These are phyloP conservation scores for Euwallacea similis DNA, from an alignment of 1,140 invertebrate genomes.

Conservation along the genomic window DNA sequence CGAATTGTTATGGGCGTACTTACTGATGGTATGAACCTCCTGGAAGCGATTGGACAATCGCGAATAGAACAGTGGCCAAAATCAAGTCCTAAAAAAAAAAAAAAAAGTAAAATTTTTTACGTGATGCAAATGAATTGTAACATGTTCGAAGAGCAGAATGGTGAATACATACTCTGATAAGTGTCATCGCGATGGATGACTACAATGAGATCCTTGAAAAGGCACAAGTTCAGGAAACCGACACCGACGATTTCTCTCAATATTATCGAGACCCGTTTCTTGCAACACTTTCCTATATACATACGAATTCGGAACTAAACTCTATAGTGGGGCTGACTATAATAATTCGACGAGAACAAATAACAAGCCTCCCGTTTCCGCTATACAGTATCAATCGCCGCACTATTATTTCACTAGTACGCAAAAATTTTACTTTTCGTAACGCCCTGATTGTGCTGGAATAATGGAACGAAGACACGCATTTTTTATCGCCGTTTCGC, in stretches of 20 bases:
- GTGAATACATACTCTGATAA: conserved; percentile 16
- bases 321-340: conserved; percentile 22
- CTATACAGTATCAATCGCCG: too few relatives aligned
- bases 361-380: too few relatives aligned
- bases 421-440: too few relatives aligned
- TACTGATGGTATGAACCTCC: conserved; percentile 24
- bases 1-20: not conserved
- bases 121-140: conserved; percentile 5
- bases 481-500: too few relatives aligned
- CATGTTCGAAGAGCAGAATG: not conserved
- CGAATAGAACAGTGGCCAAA: not conserved
- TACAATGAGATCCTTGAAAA: conserved; percentile 14
- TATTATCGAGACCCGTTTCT: conserved; percentile 14
- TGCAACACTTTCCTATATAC: conserved; percentile 32
- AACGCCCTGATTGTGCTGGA: too few relatives aligned
- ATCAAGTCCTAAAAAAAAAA: conserved; percentile 6
- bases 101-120: not conserved
- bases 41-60: not conserved
- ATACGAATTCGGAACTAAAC: conserved; percentile 28
- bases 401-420: too few relatives aligned
- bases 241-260: conserved; percentile 25
- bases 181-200: conserved; percentile 1
- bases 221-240: conserved; percentile 23
- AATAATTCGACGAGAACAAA: not conserved
- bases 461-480: too few relatives aligned